These are phyloP conservation scores for Probosciger aterrimus DNA, from an alignment of 2,113 vertebrate genomes.

Conservation along the genomic window DNA sequence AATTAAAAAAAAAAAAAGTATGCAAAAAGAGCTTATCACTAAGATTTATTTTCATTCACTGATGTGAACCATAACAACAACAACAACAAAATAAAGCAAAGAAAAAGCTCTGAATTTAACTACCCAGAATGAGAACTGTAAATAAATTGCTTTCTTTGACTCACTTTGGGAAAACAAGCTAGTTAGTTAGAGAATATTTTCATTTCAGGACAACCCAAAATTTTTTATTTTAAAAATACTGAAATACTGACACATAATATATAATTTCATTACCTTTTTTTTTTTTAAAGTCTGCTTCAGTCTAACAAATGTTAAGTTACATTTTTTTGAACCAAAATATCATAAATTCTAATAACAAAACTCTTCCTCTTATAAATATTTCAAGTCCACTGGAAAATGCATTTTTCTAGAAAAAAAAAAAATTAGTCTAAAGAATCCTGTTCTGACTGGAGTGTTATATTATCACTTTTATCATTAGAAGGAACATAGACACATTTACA, in stretches of 20 bases:
- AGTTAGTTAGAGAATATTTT: neutral
- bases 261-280: neutral
- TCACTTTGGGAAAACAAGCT: neutral
- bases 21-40: neutral
- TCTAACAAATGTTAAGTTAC: neutral
- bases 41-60: neutral
- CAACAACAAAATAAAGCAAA: neutral
- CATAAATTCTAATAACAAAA: neutral
- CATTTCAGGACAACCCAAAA: neutral
- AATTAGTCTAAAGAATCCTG: neutral
- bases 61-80: neutral
- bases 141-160: neutral
- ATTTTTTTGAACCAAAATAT: neutral
- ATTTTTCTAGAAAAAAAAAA: neutral
- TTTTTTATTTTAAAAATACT: neutral
- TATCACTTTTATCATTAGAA: neutral
- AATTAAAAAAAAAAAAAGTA: accelerated
- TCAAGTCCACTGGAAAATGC: neutral
- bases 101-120: neutral
- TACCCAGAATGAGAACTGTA: neutral
- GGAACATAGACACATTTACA: neutral
- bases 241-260: neutral
- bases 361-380: neutral
- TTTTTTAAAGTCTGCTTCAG: neutral
- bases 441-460: neutral